Evolutionary conservation across 2,888 invertebrate genomes (phyloP), one percentile per base, ranked within the genome.

Genomic region (Drosophila ustulata): DNA sequence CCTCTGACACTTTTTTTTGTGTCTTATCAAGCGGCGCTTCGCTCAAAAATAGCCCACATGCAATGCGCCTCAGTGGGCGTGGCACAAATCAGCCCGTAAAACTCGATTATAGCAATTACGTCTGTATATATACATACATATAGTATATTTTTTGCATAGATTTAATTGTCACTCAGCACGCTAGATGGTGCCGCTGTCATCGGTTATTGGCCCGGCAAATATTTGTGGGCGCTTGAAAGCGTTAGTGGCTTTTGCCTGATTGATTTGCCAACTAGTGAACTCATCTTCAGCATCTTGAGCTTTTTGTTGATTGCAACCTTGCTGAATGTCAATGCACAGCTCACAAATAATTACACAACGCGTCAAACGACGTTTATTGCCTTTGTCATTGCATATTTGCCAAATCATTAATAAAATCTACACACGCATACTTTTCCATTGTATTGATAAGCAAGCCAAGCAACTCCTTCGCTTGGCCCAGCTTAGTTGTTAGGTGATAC

Each of bases 41-140:
- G 49, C 37, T 26, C 4, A n/a, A 37, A 71, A 75, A 72, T 75
- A 77, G 59, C 41, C 56, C 28, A 57, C 69, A 64, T 69, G 66
- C 57, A 79, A 79, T 66, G 59, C 56, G 45, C 49, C 61, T 37
- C 46, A 47, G 66, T 75, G 47, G 88, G 88, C 85, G 88, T 88
- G 88, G 52, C 71, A 43, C 18, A 25, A 47, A 59, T 66, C 43
- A 63, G 51, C 23, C 57, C 49, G 47, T 66, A 61, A 56, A 59
- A 47, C 49, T 25, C 34, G 23, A 50, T 64, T 61, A 68, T 30
- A 32, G 30, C 43, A 65, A 62, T 56, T 56, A 47, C 41, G 51
- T 26, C 9, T 26, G 13, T 25, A 30, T 23, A 32, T 25, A 1
- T 11, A 32, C 26, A 25, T 41, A 55, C 25, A 7, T 64, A 45